These are phyloP conservation scores for Oxyura jamaicensis DNA, from an alignment of 2,113 vertebrate genomes.

Conservation along the genomic window DNA sequence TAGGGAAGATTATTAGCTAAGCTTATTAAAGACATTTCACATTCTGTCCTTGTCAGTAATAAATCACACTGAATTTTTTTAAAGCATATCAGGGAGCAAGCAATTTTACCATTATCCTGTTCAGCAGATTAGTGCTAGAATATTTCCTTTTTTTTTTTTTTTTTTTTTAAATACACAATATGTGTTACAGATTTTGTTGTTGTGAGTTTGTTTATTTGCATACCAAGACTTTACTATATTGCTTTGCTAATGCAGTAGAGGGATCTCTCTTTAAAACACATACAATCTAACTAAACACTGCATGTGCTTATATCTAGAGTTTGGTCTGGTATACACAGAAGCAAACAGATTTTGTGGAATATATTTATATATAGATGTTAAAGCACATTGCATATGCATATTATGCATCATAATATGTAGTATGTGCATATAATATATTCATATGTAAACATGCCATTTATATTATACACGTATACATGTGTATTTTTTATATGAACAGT, in stretches of 20 bases:
- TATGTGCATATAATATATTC: not conserved
- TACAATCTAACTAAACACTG: not conserved
- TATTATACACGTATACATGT: not conserved
- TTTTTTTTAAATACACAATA: not conserved
- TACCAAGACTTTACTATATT: not conserved
- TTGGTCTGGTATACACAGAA: not conserved
- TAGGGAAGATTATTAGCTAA: conserved; percentile 51
- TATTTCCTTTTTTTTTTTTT: not conserved
- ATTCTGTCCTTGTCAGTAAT: conserved; percentile 37
- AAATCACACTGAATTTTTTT: conserved; percentile 60
- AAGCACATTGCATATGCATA: not conserved
- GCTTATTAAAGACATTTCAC: conserved; percentile 67
- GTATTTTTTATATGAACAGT: not conserved
- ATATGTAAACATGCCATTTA: not conserved
- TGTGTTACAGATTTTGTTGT: not conserved
- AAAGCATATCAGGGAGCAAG: conserved; percentile 42
- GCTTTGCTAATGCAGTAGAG: not conserved
- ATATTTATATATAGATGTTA: not conserved
- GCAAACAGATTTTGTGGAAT: not conserved
- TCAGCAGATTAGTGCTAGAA: conserved; percentile 28
- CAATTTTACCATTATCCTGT: conserved; percentile 25
- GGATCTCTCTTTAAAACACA: not conserved
- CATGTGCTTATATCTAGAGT: not conserved
- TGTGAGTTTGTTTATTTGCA: not conserved
- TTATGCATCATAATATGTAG: not conserved